Evolutionary conservation across 2,888 invertebrate genomes (phyloP).

Genomic region (Apamea anceps): DNA sequence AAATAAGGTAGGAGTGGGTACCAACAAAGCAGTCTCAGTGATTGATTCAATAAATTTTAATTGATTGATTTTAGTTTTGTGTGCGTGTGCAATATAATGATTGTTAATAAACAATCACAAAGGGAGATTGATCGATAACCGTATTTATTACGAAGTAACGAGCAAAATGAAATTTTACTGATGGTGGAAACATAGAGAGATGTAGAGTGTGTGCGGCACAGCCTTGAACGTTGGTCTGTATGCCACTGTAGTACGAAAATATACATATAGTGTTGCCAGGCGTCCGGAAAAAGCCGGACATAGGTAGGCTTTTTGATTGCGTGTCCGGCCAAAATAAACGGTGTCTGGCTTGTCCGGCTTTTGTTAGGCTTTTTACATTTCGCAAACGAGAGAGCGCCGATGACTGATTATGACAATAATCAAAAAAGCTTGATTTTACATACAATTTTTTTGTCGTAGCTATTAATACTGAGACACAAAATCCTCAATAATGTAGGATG

Average conservation of each 20-base stretch:
- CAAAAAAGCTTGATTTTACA: too few relatives aligned
- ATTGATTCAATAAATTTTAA: conserved; percentile 61
- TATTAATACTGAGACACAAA: too few relatives aligned
- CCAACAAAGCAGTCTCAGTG: conserved; percentile 39
- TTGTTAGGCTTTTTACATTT: too few relatives aligned
- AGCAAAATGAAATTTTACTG: conserved; percentile 69
- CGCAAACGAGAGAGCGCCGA: too few relatives aligned
- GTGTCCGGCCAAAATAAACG: too few relatives aligned
- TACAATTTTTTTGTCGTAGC: too few relatives aligned
- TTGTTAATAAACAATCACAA: conserved; percentile 54
- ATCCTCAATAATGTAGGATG: too few relatives aligned
- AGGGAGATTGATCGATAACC: conserved; percentile 63
- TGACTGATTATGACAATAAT: too few relatives aligned
- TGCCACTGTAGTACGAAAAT: not conserved
- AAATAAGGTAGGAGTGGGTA: conserved; percentile 22
- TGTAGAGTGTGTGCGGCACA: conserved; percentile 8
- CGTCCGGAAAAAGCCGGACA: too few relatives aligned
- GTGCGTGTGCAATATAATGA: conserved; percentile 57
- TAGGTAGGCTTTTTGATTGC: too few relatives aligned
- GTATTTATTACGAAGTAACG: conserved; percentile 68
- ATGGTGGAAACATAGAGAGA: conserved; percentile 66
- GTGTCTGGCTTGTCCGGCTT: too few relatives aligned
- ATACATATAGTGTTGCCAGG: too few relatives aligned
- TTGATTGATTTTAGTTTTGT: conserved; percentile 64
- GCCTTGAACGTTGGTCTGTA: not conserved